phyloP scores from a whole-genome alignment of 2,797 vertebrate genomes.

The Anguilla obscura region DNA sequence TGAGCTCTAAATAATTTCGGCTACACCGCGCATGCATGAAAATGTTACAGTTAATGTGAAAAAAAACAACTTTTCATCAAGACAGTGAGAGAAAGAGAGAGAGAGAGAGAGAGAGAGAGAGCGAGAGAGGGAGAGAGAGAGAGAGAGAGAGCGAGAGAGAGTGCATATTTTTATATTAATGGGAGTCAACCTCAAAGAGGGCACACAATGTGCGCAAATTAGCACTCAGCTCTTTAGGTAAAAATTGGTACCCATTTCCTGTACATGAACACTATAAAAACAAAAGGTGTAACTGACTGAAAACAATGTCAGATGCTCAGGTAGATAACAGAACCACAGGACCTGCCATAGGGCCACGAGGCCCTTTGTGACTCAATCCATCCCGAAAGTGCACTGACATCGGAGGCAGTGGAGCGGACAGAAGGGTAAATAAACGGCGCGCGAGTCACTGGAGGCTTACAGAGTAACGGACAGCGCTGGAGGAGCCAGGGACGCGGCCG shows the following conservation, averaged over 20 bases:
- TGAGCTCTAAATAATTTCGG: not conserved
- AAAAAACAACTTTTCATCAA: not conserved
- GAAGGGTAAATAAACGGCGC: conserved; percentile 26
- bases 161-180: not conserved
- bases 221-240: not conserved
- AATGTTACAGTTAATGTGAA: too few species aligned
- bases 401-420: conserved; percentile 22
- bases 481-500: not conserved
- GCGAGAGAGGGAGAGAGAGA: not conserved
- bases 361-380: not conserved
- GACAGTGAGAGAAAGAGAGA: not conserved
- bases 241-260: not conserved
- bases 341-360: not conserved
- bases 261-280: not conserved
- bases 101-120: not conserved
- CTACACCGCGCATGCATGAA: not conserved
- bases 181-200: not conserved
- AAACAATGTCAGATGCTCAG: not conserved
- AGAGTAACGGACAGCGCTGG: conserved; percentile 37
- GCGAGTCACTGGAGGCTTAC: conserved; percentile 23
- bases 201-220: not conserved
- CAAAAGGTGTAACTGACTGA: not conserved
- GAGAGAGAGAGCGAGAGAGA: not conserved
- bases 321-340: not conserved
- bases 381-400: not conserved